phyloP scores from a whole-genome alignment of 2,797 vertebrate genomes.

The Chrysolophus pictus region DNA sequence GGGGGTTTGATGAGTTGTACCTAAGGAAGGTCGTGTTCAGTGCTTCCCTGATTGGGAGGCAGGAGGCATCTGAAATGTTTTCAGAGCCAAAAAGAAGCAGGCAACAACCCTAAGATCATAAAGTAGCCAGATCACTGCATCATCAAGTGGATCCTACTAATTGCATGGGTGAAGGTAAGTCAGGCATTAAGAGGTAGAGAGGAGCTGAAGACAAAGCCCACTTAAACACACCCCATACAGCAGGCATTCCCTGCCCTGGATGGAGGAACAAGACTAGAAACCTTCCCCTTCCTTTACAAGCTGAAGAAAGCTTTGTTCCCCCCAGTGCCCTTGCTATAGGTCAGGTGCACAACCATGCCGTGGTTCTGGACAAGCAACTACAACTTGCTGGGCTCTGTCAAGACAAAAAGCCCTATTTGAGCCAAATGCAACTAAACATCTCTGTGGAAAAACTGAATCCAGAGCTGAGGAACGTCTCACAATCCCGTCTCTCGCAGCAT shows the following conservation, averaged over 20 bases:
- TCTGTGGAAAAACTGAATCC: constrained; percentile 56
- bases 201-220: neutral
- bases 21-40: neutral
- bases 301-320: neutral
- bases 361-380: constrained; percentile 16
- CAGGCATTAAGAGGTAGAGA: neutral
- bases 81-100: neutral
- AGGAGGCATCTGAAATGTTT: neutral
- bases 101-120: neutral
- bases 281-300: neutral
- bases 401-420: constrained; percentile 24
- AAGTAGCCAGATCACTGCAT: neutral
- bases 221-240: neutral
- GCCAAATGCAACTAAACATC: neutral
- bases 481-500: constrained; percentile 18
- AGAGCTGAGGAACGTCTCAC: constrained; percentile 18
- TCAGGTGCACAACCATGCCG: constrained; percentile 40
- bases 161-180: neutral
- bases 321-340: neutral
- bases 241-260: neutral
- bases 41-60: neutral
- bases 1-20: neutral
- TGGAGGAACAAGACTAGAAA: neutral
- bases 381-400: constrained; percentile 38
- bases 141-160: neutral